Base-by-base conservation (phyloP, 2,113 vertebrate genomes). In the Gymnobelideus leadbeateri region DNA sequence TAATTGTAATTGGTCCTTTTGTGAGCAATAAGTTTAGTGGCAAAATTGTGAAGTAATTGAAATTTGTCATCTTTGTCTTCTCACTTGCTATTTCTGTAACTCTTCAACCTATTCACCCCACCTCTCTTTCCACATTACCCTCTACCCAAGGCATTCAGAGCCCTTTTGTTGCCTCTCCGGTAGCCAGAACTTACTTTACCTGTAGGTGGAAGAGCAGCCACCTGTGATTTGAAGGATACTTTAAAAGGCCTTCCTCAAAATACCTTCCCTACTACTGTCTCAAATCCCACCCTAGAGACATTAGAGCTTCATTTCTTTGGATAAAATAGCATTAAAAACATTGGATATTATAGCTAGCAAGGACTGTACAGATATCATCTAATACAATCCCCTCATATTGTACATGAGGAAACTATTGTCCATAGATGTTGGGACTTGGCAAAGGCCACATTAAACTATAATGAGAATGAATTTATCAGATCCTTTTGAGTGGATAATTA, bases 381-480 rank as follows among this genome's bases (percentile, higher is more conserved):
- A 84, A 77, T 84, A n/a, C n/a, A 21, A 84, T 21, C 19, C 68
- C n/a, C n/a, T 43, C 8, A 23, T 77, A 77, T n/a, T 77, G n/a
- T 21, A 84, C 2, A 84, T 84, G 68, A 84, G 6, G 19, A 84
- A 84, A 43, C 19, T 84, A 3, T 68, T 43, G n/a, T 43, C 19
- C n/a, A 84, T 23, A 43, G 37, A 84, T 43, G 19, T 84, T 37
- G 31, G 61, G 16, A 84, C 19, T 84, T 84, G 68, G n/a, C 68
- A 19, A 43, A 84, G 11, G 28, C 19, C 19, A 8, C 68, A 43
- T 43, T 43, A 43, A 84, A 23, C 1, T 84, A 84, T 84, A 19
- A 84, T 84, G 98, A 97, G 97, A 97, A 96, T 91, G 94, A 94
- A 97, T 97, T 97, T 97, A 91, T 91, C 61, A 89, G 89, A 84